Evolutionary conservation across 2,888 invertebrate species (phyloP).

Genomic region (Arctia plantaginis): DNA sequence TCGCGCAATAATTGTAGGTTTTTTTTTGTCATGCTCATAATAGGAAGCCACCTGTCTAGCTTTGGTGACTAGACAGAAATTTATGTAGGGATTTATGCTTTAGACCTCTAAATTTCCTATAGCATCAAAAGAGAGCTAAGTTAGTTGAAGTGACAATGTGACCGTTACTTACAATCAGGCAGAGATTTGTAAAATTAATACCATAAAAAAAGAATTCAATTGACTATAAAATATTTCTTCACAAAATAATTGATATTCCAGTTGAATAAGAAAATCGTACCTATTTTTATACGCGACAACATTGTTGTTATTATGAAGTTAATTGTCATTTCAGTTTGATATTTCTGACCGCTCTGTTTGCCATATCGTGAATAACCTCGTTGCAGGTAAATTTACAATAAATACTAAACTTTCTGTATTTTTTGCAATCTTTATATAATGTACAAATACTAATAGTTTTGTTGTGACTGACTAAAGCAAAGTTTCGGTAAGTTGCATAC

Average conservation of each 20-base stretch:
- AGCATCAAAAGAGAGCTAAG: not conserved
- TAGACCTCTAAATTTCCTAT: not conserved
- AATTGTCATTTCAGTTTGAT: constrained; percentile 29
- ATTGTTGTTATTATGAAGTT: not conserved
- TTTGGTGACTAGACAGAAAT: too few relatives aligned
- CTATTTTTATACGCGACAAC: constrained; percentile 2
- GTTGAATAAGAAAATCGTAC: not conserved
- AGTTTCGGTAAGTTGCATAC: constrained; percentile 25
- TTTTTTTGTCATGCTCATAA: not conserved
- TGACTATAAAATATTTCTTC: too few relatives aligned
- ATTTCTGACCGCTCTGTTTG: constrained; percentile 2
- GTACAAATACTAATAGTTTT: constrained; percentile 4
- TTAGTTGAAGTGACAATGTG: not conserved
- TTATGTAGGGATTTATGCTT: too few relatives aligned
- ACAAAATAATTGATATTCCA: too few relatives aligned
- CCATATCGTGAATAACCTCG: constrained; percentile 32
- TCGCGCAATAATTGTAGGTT: too few relatives aligned
- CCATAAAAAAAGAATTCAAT: not conserved
- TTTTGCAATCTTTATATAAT: constrained; percentile 7
- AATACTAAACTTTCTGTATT: constrained; percentile 23
- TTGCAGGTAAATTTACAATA: constrained; percentile 20
- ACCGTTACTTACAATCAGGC: not conserved
- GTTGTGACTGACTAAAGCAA: not conserved
- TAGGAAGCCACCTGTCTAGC: not conserved
- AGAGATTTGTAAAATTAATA: not conserved